Conservation (phyloP, 2,797 vertebrate genomes). For the Bradypodion ventrale region DNA sequence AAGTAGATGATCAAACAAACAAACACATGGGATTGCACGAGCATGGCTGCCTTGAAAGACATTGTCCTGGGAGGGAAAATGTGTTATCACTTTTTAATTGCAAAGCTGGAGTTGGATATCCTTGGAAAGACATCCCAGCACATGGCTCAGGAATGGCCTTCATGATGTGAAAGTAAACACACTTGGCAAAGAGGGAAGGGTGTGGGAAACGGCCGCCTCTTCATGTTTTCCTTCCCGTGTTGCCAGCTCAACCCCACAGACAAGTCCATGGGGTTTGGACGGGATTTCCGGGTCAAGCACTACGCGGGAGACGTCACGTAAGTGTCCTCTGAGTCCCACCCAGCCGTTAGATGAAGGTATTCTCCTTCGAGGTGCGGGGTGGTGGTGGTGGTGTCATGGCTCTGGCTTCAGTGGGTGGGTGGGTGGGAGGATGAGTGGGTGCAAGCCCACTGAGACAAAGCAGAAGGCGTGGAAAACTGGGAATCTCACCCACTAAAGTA, state of each 20-base stretch:
- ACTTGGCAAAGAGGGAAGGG: neutral
- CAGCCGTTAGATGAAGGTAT: rapidly evolving
- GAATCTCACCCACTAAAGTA: too few species aligned
- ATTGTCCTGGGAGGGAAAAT: too few species aligned
- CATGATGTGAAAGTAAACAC: neutral
- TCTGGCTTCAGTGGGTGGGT: neutral
- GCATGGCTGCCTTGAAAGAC: too few species aligned
- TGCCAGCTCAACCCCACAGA: conserved; percentile 85
- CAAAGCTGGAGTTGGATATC: too few species aligned
- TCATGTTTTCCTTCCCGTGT: neutral
- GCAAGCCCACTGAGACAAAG: too few species aligned
- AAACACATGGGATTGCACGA: too few species aligned
- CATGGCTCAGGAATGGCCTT: neutral
- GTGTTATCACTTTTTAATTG: too few species aligned
- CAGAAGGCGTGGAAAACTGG: too few species aligned
- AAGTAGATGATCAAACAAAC: too few species aligned
- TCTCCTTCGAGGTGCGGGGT: rapidly evolving
- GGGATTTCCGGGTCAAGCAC: conserved; percentile 90
- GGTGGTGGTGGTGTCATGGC: rapidly evolving
- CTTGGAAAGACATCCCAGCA: too few species aligned
- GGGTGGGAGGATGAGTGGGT: too few species aligned
- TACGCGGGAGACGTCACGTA: conserved; percentile 93
- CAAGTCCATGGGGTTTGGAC: conserved; percentile 90
- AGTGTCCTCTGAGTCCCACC: conserved; percentile 63
- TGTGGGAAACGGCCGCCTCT: neutral